These are phyloP conservation scores for Atherinosoma microstoma DNA, from an alignment of 2,797 vertebrate genomes.

Conservation along the genomic window DNA sequence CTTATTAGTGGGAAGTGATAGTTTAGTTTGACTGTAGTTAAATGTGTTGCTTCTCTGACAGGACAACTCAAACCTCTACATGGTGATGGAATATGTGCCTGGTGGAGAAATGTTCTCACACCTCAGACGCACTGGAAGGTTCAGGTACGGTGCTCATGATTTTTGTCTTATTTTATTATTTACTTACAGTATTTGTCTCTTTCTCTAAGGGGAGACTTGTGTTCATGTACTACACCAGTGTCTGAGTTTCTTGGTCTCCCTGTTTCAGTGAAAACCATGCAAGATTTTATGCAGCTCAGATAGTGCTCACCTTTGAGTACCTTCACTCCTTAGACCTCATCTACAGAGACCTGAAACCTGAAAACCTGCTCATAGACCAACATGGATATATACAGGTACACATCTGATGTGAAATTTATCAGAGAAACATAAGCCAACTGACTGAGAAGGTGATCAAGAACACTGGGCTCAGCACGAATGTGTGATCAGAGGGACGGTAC, in stretches of 20 bases:
- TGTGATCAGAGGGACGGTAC: neutral
- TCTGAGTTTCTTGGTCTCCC: neutral
- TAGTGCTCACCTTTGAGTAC: constrained; percentile 99
- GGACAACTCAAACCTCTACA: constrained; percentile 99
- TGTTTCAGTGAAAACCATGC: constrained; percentile 93
- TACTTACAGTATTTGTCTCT: neutral
- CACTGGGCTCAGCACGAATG: neutral
- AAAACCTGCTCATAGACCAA: constrained; percentile 99
- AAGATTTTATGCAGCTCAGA: constrained; percentile 99
- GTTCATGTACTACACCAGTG: neutral
- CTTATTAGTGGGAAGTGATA: neutral
- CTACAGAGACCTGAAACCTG: constrained; percentile 99
- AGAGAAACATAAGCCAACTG: neutral
- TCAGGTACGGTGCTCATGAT: constrained; percentile 84
- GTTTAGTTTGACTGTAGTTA: neutral
- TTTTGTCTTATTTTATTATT: neutral
- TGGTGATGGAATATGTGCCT: constrained; percentile 99
- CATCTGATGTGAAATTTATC: constrained; percentile 1
- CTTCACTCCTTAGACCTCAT: constrained; percentile 99
- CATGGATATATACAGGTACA: constrained; percentile 99
- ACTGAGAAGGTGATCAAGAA: neutral
- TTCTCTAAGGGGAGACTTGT: neutral
- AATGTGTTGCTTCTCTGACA: constrained; percentile 64
- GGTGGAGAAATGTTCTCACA: constrained; percentile 99
- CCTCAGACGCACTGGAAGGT: constrained; percentile 98